A percentile compares a stretch with the other conserved stretches of the same genome.
These are phyloP conservation scores for Lathamus discolor DNA, from an alignment of 2,113 vertebrate genomes.

Conservation along the genomic window DNA sequence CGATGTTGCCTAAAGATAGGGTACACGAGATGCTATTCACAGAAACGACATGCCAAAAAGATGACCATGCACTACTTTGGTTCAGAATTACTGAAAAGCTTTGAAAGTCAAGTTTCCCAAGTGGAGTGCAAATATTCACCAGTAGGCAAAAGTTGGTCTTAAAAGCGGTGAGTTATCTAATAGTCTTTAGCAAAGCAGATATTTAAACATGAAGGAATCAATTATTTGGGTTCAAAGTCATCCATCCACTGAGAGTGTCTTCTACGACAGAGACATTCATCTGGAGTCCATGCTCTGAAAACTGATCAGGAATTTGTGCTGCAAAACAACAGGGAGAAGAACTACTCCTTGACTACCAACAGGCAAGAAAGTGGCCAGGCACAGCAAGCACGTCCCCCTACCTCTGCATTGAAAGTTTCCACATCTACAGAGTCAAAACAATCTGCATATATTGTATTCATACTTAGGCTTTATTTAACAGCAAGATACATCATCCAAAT, in stretches of 20 bases:
- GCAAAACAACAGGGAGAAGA: neutral
- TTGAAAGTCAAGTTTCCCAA: neutral
- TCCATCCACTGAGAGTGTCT: neutral
- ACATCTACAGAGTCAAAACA: neutral
- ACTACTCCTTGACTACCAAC: neutral
- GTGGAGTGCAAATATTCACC: neutral
- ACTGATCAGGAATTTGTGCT: neutral
- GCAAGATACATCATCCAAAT: neutral
- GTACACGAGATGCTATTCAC: neutral
- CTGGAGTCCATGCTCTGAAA: neutral
- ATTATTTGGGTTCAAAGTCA: neutral
- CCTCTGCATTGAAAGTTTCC: neutral
- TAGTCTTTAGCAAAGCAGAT: neutral
- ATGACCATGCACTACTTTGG: neutral
- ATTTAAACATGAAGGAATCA: neutral
- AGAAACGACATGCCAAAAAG: neutral
- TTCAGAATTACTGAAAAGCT: neutral
- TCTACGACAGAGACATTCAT: neutral
- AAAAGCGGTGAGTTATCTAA: neutral
- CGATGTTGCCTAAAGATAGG: constrained; percentile 21
- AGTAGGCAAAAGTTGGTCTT: neutral
- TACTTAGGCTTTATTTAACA: neutral
- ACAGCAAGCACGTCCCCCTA: neutral
- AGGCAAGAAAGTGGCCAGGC: neutral
- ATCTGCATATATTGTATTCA: neutral